Evolutionary conservation across 2,113 vertebrate genomes (phyloP), one percentile per base, ranked within the genome.

Genomic region (Heteronetta atricapilla): DNA sequence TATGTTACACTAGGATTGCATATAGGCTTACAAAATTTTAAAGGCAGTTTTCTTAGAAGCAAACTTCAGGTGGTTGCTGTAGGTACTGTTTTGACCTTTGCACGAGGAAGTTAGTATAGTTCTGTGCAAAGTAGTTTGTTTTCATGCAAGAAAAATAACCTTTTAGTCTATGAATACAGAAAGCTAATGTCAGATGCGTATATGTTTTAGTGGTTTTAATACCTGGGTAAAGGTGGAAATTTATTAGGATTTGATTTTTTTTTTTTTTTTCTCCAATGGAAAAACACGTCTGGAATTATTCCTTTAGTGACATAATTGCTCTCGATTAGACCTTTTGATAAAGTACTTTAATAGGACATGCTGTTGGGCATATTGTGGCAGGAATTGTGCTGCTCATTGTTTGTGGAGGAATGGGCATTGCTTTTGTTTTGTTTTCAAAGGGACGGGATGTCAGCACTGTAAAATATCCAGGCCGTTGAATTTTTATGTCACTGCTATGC

Each of bases 1-100:
- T 77, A 96, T 93, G 96, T 97, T 96, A 62, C 81, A 90, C 92
- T 93, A 96, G 69, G 94, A 38, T 52, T 96, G 91, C 84, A 38
- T 60, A 91, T 80, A 82, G 95, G 78, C 91, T 81, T 55, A 86
- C 25, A 89, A 77, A 76, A 72, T 94, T 96, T 48, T 72, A 95
- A 92, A 96, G 96, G 86, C 88, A 74, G 78, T 90, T 94, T 97
- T 96, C 82, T 89, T 85, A 69, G 90, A 75, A 74, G 96, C 93
- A 87, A 92, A 94, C 69, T 82, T 42, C 33, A n/a, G 80, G 63
- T 94, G 69, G 69, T 75, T 97, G 93, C 66, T 28, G 42, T 42
- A 56, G 48, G 70, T 73, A 62, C 88, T 93, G 95, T 82, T 33
- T n/a, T 93, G 95, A 95, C 97, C 94, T 97, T 95, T 93, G 89